Base-by-base conservation (phyloP, 2,888 invertebrate species). In the Harpagoxenus sublaevis region DNA sequence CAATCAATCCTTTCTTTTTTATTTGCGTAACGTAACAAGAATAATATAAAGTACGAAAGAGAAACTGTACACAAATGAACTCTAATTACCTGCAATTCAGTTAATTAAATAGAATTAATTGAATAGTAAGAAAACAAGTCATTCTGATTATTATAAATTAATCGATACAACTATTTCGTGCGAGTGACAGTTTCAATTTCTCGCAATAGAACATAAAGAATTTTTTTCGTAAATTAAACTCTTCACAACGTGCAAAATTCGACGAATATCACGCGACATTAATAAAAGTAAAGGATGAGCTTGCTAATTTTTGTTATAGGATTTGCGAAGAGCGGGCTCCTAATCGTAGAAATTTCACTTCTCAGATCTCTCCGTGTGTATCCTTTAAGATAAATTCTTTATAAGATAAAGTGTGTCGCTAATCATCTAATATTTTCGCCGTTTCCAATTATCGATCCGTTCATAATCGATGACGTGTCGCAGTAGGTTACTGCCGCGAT, bases 401-500 rank as follows among this genome's bases (percentile, higher is more conserved):
- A n/a, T 45, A 18, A 55, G 23, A 23, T 23, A 9, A 78, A 57
- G n/a, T 45, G 15, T 55, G n/a, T 23, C 66, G 66, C 31, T 28
- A 48, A 48, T 48, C 31, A 45, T 66, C 15, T 48, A 15, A 15
- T 12, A 45, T 66, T 66, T 10, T 45, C 28, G 45, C 28, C 65
- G 51, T 66, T 28, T 66, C 15, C 15, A 68, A 68, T 70, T 51
- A 70, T 70, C 70, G 51, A 70, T 48, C 70, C 35, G 35, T 35
- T 35, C 12, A 70, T 70, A 70, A 70, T 70, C 51, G 35, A 48
- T 48, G 48, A 51, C 68, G 48, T 51, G 18, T 51, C 70, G n/a
- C 9, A 28, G 18, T 70, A 51, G 12, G 51, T 51, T 48, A 35
- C 35, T 18, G 15, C 3, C 18, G 42, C 65, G 42, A 45, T 66